These are phyloP conservation scores for Drosophila testacea DNA, from an alignment of 2,888 invertebrate species.

Conservation along the genomic window DNA sequence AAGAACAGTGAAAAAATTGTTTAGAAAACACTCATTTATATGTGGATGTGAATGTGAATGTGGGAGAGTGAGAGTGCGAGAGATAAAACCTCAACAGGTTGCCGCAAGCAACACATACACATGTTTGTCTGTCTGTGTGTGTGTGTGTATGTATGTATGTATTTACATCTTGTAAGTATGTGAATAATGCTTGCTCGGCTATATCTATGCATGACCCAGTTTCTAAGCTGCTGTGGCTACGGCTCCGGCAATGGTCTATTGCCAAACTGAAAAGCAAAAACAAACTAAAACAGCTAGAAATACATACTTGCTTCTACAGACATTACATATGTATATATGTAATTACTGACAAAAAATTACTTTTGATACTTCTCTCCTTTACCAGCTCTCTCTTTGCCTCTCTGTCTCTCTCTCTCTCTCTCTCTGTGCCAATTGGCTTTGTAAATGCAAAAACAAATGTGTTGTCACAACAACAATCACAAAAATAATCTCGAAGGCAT, in stretches of 20 bases:
- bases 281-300: slow-evolving; percentile 24
- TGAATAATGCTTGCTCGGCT: slow-evolving; percentile 18
- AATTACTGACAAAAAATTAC: slow-evolving; percentile 15
- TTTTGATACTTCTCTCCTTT: background rate
- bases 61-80: slow-evolving; percentile 26
- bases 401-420: slow-evolving; percentile 3
- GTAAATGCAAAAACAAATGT: slow-evolving; percentile 8
- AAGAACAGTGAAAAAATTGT: slow-evolving; percentile 30
- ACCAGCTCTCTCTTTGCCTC: slow-evolving; percentile 9
- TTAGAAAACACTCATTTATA: slow-evolving; percentile 4
- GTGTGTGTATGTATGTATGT: background rate
- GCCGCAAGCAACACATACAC: slow-evolving; percentile 5
- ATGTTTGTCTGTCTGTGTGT: no score
- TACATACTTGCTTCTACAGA: slow-evolving; percentile 1
- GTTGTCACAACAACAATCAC: slow-evolving; percentile 21
- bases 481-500: slow-evolving; percentile 20
- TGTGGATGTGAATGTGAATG: background rate
- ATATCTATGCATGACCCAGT: slow-evolving; percentile 70
- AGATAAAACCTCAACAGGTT: slow-evolving; percentile 52
- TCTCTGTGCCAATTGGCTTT: background rate
- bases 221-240: slow-evolving; percentile 55
- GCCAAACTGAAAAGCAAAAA: slow-evolving; percentile 34
- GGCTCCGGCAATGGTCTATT: slow-evolving; percentile 18
- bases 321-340: background rate
- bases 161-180: slow-evolving; percentile 12